Evolutionary conservation across 92 coral and sea anemone genomes (phyloP), one percentile per base, ranked within the genome.

Genomic region (Heliopora coerulea): DNA sequence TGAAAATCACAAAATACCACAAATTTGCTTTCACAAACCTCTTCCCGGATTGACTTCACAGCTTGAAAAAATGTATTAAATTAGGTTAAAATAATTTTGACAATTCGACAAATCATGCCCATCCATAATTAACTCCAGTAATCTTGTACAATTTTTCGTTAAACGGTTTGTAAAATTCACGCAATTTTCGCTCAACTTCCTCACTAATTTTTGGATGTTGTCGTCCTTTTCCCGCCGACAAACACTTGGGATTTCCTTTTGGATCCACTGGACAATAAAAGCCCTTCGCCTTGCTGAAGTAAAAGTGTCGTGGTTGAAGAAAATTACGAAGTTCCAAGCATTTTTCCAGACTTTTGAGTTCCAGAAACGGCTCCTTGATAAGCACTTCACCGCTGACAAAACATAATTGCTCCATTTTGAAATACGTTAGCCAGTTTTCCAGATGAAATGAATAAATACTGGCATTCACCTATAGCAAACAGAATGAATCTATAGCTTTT

Each of bases 371-470:
- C 8, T 50, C 17, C 58, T 17, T 50, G 9, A 50, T 17, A 50
- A 50, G 58, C 6, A 23, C 3, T 50, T 50, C 42, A 21, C 74
- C 74, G 21, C 46, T 54, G 31, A 67, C 74, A 49, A 67, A 67
- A 32, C 74, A 67, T 30, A 49, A 42, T 49, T 67, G 59, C 37
- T 49, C 46, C 14, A 44, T 46, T 9, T 42, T 26, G 46, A 44
- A 67, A 8, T 40, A 20, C 50, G 42, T 67, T 26, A 67, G 40
- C 74, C 74, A 67, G 59, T 67, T 67, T 49, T 67, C 30, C 9
- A 67, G 1, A 20, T 67, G 74, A 67, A 42, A 67, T 17, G 74
- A 67, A 49, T 42, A 67, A 67, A 49, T 49, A 67, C 74, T 67
- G 30, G 74, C 30, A 28, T 67, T 67, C 7, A 67, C 74, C 74